phyloP scores from a whole-genome alignment of 2,888 invertebrate genomes.

The Cenopis cana region DNA sequence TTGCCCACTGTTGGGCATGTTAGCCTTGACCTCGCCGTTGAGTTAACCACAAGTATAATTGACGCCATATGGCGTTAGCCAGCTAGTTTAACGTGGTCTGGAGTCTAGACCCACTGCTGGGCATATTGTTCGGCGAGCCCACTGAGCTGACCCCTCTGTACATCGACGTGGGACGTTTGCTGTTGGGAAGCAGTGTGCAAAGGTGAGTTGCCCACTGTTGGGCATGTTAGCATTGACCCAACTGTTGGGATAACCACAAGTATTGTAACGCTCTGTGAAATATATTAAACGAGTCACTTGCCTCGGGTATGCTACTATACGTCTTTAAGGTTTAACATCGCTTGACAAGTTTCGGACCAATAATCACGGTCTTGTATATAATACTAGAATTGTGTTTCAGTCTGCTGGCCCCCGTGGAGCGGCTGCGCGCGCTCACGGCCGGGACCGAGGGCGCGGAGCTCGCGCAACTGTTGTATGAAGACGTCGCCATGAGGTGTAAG shows the following conservation, averaged over 20 bases:
- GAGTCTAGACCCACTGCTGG: constrained; percentile 44
- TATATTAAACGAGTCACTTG: too few relatives aligned
- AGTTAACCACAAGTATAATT: too few relatives aligned
- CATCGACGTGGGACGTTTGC: constrained; percentile 49
- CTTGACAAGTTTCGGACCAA: too few relatives aligned
- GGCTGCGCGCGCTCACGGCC: constrained; percentile 46
- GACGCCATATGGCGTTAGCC: too few relatives aligned
- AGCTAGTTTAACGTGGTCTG: constrained; percentile 46
- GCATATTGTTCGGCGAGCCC: constrained; percentile 41
- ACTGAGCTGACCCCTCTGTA: constrained; percentile 51
- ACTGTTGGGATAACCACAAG: too few relatives aligned
- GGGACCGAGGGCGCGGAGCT: constrained; percentile 55
- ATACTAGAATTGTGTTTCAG: constrained; percentile 46
- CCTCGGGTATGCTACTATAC: too few relatives aligned
- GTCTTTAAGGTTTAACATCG: too few relatives aligned
- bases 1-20: neutral
- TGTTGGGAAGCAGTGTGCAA: constrained; percentile 47
- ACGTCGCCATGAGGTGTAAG: constrained; percentile 50
- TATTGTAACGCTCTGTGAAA: too few relatives aligned
- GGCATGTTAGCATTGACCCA: too few relatives aligned
- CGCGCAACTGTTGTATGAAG: constrained; percentile 54
- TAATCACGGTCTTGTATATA: too few relatives aligned
- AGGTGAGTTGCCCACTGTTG: constrained; percentile 45
- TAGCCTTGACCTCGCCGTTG: too few relatives aligned
- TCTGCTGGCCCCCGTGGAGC: constrained; percentile 48